A percentile compares a stretch with the other conserved stretches of the same genome.
These are phyloP conservation scores for Anisognathus igniventris DNA, from an alignment of 2,797 vertebrate genomes.

Conservation along the genomic window DNA sequence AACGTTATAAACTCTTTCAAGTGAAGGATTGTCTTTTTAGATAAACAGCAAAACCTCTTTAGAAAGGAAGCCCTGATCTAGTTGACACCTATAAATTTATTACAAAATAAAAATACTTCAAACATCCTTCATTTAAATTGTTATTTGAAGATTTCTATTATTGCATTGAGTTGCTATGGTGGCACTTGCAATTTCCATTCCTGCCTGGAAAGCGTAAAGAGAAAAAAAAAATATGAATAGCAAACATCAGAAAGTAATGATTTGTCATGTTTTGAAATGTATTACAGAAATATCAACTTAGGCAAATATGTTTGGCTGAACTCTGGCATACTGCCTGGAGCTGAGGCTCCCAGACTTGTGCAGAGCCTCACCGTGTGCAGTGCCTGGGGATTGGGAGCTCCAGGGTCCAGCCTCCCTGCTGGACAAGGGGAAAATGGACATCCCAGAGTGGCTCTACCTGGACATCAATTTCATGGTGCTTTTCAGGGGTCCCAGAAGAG, in stretches of 20 bases:
- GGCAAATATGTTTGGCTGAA: slow-evolving; percentile 1
- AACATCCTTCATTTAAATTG: slow-evolving; percentile 34
- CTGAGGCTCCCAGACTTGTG: not conserved
- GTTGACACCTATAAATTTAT: slow-evolving; percentile 31
- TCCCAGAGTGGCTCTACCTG: not conserved
- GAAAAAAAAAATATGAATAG: not conserved
- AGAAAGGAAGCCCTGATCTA: slow-evolving; percentile 21
- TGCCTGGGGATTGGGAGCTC: not conserved
- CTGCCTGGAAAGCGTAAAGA: slow-evolving; percentile 18
- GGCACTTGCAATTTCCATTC: slow-evolving; percentile 44
- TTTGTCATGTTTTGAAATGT: slow-evolving; percentile 33
- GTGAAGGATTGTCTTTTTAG: slow-evolving; percentile 17
- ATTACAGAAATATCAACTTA: not conserved
- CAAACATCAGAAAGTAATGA: not conserved
- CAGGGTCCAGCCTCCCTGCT: not conserved
- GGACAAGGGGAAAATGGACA: not conserved
- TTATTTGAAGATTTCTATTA: slow-evolving; percentile 43
- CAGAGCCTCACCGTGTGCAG: not conserved
- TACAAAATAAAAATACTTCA: slow-evolving; percentile 24
- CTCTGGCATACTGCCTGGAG: not conserved
- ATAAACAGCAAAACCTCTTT: slow-evolving; percentile 2
- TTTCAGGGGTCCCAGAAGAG: not conserved
- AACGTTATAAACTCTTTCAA: not conserved
- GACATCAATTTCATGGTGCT: rapidly evolving
- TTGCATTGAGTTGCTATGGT: slow-evolving; percentile 18